phyloP scores from a whole-genome alignment of 2,797 vertebrate species.

The Sphaeramia orbicularis region DNA sequence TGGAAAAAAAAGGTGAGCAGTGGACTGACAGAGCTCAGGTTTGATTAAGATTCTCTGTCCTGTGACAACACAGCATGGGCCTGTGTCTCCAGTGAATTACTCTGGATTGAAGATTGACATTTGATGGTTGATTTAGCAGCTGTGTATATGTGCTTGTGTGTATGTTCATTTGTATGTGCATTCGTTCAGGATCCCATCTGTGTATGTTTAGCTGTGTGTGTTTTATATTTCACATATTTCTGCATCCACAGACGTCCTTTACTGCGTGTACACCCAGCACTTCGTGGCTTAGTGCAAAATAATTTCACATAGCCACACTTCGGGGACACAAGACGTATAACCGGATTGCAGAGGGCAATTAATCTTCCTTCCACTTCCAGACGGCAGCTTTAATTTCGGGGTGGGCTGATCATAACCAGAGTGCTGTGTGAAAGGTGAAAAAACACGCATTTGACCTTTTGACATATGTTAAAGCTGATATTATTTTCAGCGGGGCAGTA shows the following conservation, averaged over 20 bases:
- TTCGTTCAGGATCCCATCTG: conserved; percentile 15
- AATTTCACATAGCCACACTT: conserved; percentile 64
- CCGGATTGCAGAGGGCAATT: conserved; percentile 68
- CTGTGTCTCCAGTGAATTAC: conserved; percentile 65
- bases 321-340: conserved; percentile 56
- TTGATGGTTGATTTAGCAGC: conserved; percentile 62
- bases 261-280: conserved; percentile 34
- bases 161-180: conserved; percentile 28
- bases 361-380: conserved; percentile 67
- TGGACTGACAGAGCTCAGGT: conserved; percentile 58
- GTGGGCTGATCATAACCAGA: conserved; percentile 47
- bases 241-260: conserved; percentile 17
- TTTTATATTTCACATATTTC: conserved; percentile 46
- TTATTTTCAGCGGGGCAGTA: conserved; percentile 61
- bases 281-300: conserved; percentile 57
- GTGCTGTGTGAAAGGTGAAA: conserved; percentile 62
- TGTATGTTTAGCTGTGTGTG: conserved; percentile 23
- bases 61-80: conserved; percentile 58
- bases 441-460: conserved; percentile 66
- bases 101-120: conserved; percentile 70
- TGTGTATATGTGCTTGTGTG: conserved; percentile 20
- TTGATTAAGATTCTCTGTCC: conserved; percentile 79
- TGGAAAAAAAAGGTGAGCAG: conserved; percentile 44
- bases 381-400: conserved; percentile 56
- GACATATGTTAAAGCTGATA: conserved; percentile 65